Percentiles rank a stretch among this genome's conserved stretches.
Evolutionary conservation across 2,797 vertebrate genomes (phyloP).

Genomic region (Betta splendens): DNA sequence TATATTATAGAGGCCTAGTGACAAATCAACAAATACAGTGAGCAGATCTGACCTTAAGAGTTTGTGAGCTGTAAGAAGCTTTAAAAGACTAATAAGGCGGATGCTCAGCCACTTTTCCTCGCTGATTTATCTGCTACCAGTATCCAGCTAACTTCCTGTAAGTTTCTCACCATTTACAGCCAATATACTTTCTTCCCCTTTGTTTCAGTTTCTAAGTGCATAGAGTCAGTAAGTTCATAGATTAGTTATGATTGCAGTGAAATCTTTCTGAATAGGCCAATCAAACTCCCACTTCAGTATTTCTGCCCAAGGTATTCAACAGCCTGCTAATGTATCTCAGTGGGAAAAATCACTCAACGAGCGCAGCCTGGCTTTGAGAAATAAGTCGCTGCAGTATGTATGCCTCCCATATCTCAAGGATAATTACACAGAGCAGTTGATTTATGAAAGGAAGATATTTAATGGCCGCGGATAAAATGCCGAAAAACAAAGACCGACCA

Average conservation of each 20-base stretch:
- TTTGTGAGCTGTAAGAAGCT: too few species aligned
- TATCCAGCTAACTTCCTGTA: too few species aligned
- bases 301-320: conserved; percentile 21
- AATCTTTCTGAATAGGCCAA: conserved; percentile 22
- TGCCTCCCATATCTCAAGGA: conserved; percentile 1
- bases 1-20: too few species aligned
- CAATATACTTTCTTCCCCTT: background rate
- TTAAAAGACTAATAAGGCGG: too few species aligned
- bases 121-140: too few species aligned
- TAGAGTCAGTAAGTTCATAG: background rate
- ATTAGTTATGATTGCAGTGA: conserved; percentile 11
- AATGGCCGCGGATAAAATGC: background rate
- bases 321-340: conserved; percentile 27
- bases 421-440: background rate
- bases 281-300: conserved; percentile 13
- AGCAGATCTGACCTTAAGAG: too few species aligned
- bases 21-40: too few species aligned
- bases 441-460: conserved; percentile 8
- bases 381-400: background rate
- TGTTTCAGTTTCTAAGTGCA: conserved; percentile 2
- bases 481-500: background rate
- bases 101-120: too few species aligned
- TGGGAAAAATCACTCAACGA: conserved; percentile 5
- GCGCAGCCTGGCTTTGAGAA: background rate
- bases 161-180: background rate